Base-by-base conservation (phyloP, 1,140 invertebrate species). In the Meloidogyne floridensis region DNA sequence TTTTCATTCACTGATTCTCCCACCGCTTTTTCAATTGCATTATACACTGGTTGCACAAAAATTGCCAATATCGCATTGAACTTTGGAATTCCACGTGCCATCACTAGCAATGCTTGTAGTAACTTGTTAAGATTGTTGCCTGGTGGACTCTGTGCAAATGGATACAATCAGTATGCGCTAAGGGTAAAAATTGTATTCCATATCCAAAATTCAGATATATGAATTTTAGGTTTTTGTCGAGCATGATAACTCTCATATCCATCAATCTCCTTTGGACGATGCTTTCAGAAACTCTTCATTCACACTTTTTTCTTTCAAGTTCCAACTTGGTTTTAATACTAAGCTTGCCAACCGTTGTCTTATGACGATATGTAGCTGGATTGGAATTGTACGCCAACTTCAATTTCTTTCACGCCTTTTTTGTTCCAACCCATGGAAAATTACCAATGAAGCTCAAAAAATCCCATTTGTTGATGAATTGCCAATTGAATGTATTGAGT, bases 391-490 rank as follows among this genome's bases (percentile, higher is more conserved):
- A 8, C 77, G 43, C 2, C 77, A 79, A 53, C 15, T 72, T 18
- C 20, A 72, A 53, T 65, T 79, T 47, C 13, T 79, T 43, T 79
- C 77, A 20, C 32, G 65, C 32, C 65, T 71, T 54, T 54, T 79
- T n/a, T 53, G 77, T 47, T 71, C 54, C 10, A 79, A 79, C 47
- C 77, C 77, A 15, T 79, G 77, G 77, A 42, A 53, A 42, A 71
- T 79, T 32, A 18, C 65, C 3, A 51, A 13, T 3, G 32, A 42
- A 11, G 77, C 77, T 13, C 53, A 69, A n/a, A 69, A 71, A 65
- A 79, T 79, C n/a, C 77, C 77, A 13, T 79, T 69, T 15, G n/a
- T 79, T 32, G 72, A 79, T 71, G 77, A 79, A 20, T 3, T 79
- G 20, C 65, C 77, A 13, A 47, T 43, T 11, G 65, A 72, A 32